Percentiles rank a stretch among this genome's conserved stretches.
phyloP scores from a whole-genome alignment of 2,888 invertebrate species.

The Ashinkailepas kermadecensis region DNA sequence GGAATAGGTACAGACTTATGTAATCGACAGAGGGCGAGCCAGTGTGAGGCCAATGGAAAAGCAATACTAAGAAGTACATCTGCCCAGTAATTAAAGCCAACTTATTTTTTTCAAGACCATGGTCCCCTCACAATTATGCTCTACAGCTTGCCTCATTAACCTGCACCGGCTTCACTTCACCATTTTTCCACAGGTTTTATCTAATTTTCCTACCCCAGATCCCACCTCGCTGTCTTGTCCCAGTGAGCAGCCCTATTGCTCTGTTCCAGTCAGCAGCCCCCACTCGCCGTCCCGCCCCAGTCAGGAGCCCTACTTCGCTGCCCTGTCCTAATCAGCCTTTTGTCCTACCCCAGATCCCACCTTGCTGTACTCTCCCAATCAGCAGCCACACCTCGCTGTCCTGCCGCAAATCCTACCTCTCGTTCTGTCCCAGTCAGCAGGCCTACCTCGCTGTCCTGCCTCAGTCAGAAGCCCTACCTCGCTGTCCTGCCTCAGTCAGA shows the following conservation, averaged over 20 bases:
- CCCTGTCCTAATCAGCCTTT: neutral
- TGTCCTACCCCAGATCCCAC: neutral
- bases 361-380: neutral
- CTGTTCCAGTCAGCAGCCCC: no score
- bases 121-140: no score
- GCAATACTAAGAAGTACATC: no score
- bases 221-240: neutral
- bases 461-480: conserved; percentile 28
- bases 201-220: neutral
- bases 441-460: conserved; percentile 31
- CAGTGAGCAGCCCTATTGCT: no score
- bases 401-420: neutral
- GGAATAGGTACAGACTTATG: no score
- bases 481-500: conserved; percentile 26
- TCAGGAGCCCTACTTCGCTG: neutral
- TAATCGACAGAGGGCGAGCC: no score
- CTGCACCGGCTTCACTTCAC: no score
- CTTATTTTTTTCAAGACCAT: no score
- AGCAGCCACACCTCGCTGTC: neutral
- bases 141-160: no score
- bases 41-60: no score
- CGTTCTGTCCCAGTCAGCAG: neutral
- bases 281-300: neutral
- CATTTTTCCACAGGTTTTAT: neutral
- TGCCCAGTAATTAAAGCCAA: no score